Evolutionary conservation across 2,797 vertebrate species (phyloP).

Genomic region (Acanthopagrus latus): DNA sequence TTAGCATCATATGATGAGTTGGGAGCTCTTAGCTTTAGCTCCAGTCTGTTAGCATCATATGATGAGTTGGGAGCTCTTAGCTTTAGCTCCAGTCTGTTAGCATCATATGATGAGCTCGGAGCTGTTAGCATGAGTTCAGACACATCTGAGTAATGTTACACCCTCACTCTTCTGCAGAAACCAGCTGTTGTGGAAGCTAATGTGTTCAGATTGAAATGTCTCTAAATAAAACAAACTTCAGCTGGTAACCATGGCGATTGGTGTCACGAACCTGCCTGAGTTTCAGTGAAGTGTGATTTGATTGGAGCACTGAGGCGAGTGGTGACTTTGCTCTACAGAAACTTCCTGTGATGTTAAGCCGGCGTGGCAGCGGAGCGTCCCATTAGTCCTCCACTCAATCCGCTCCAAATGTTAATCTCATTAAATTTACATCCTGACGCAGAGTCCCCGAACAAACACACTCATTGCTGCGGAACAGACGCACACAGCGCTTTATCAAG

Average conservation of each 20-base stretch:
- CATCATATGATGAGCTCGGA: too few species aligned
- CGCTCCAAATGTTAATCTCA: slow-evolving; percentile 67
- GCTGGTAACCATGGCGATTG: neutral
- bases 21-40: too few species aligned
- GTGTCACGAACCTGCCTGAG: neutral
- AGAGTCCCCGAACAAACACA: slow-evolving; percentile 37
- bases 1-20: too few species aligned
- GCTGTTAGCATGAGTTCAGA: too few species aligned
- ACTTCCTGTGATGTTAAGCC: slow-evolving; percentile 53
- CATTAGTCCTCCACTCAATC: slow-evolving; percentile 54
- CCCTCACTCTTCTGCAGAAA: neutral
- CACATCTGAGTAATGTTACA: neutral
- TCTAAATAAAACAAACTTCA: neutral
- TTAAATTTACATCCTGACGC: slow-evolving; percentile 63
- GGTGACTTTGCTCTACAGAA: slow-evolving; percentile 16
- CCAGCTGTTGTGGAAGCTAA: neutral
- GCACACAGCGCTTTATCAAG: neutral
- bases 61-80: too few species aligned
- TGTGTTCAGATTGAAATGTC: neutral
- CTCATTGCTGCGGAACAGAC: neutral
- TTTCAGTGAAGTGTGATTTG: neutral
- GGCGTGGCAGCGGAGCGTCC: slow-evolving; percentile 35
- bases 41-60: too few species aligned
- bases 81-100: too few species aligned
- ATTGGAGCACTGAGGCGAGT: neutral